Conservation (phyloP, 2,113 vertebrate species). For the Phylloscopus trochiloides region DNA sequence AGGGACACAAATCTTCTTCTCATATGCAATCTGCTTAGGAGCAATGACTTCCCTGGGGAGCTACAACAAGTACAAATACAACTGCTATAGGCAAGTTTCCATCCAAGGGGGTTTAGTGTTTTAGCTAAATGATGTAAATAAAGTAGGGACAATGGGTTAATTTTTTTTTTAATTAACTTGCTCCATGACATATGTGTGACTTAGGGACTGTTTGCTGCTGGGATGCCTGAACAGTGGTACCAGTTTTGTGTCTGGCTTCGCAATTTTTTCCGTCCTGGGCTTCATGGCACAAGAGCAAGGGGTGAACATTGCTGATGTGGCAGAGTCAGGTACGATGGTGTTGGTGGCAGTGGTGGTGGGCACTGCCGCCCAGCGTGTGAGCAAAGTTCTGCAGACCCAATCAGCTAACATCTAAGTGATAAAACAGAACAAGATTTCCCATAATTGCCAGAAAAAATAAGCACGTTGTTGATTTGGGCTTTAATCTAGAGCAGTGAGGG, state of each 20-base stretch:
- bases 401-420: constrained; percentile 70
- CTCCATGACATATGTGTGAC: constrained; percentile 99
- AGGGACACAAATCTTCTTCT: constrained; percentile 99
- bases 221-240: constrained; percentile 99
- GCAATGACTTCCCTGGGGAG: constrained; percentile 99
- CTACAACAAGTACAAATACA: constrained; percentile 99
- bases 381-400: constrained; percentile 74
- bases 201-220: constrained; percentile 99
- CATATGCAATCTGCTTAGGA: constrained; percentile 97
- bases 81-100: constrained; percentile 96
- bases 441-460: constrained; percentile 37
- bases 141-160: constrained; percentile 78
- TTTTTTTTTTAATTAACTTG: constrained; percentile 97
- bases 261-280: constrained; percentile 99
- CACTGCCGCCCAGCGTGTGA: constrained; percentile 88
- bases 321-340: constrained; percentile 99
- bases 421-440: constrained; percentile 37
- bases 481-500: constrained; percentile 21
- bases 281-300: constrained; percentile 99
- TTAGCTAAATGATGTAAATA: constrained; percentile 72
- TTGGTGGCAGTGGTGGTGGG: constrained; percentile 93
- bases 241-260: constrained; percentile 99
- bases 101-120: constrained; percentile 71
- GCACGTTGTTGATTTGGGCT: constrained; percentile 21
- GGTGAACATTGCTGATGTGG: constrained; percentile 99